Evolutionary conservation across 2,888 invertebrate species (phyloP).

Genomic region (Amphipoea oculea): DNA sequence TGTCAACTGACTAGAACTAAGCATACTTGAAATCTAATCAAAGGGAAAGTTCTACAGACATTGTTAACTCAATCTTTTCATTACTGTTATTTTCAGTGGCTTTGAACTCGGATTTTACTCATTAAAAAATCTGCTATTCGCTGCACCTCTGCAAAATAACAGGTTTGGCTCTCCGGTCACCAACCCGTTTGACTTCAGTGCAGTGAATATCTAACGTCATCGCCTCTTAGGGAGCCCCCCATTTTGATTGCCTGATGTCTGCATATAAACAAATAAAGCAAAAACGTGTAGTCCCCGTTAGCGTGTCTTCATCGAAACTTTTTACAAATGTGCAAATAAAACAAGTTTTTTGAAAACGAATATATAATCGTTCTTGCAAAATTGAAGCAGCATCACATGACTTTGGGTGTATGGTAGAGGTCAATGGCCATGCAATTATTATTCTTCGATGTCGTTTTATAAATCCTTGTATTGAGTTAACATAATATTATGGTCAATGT

Average conservation of each 20-base stretch:
- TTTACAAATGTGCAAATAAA: conserved; percentile 6
- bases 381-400: conserved; percentile 17
- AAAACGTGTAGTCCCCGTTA: not conserved
- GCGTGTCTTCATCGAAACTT: not conserved
- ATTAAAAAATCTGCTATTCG: not conserved
- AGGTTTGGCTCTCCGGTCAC: not conserved
- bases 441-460: not conserved
- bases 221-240: not conserved
- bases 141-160: not conserved
- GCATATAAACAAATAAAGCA: not conserved
- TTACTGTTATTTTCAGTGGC: not conserved
- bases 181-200: not conserved
- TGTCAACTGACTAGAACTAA: no score
- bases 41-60: not conserved
- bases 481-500: not conserved
- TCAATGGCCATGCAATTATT: not conserved
- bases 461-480: not conserved
- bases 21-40: no score
- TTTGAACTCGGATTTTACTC: no score
- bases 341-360: conserved; percentile 12
- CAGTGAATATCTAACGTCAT: not conserved
- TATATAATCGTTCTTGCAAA: not conserved
- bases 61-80: not conserved
- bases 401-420: not conserved
- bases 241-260: not conserved